Evolutionary conservation across 2,888 invertebrate genomes (phyloP), one percentile per base, ranked within the genome.

Genomic region (Drosophila planitibia): DNA sequence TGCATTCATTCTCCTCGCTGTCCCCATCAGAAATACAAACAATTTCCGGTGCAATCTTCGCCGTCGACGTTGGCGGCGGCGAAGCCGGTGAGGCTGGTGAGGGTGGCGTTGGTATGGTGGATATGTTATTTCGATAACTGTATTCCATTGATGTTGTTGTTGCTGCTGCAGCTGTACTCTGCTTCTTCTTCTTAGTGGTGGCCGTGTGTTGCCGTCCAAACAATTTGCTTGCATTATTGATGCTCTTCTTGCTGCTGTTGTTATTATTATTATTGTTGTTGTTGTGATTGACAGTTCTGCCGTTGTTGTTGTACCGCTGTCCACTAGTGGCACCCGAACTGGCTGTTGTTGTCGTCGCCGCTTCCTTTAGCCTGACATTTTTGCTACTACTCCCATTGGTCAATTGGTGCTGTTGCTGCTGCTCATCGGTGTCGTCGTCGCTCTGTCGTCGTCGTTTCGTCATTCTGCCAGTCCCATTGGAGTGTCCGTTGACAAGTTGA

Each of bases 21-120:
- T 90, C 90, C 0, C 59, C 89, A 41, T 90, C 86, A 30, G 85
- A 85, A 69, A 85, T 89, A 67, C 83, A 89, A 7, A 85, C 89
- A 7, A 89, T 53, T 25, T 87, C 89, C 1, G 67, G 39, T 3
- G 44, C 60, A 44, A 19, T 44, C 25, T 49, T 53, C n/a, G 54
- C 39, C 4, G 76, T 63, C n/a, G 83, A 71, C 3, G 79, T 83
- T 9, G 74, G 65, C 22, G 81, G 71, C 4, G 83, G 88, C 12
- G 74, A 79, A 14, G 66, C 58, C 30, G 82, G 80, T 14, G 84
- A 72, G 12, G 68, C 75, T 25, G 84, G 89, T 22, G 84, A 85
- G 22, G 86, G 89, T 14, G 84, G 79, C n/a, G 81, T 76, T n/a
- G 79, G 81, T 79, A 68, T 71, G n/a, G 69, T 76, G 33, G 79